Conservation (phyloP, 2,888 invertebrate species). For the Agriopis leucophaearia region DNA sequence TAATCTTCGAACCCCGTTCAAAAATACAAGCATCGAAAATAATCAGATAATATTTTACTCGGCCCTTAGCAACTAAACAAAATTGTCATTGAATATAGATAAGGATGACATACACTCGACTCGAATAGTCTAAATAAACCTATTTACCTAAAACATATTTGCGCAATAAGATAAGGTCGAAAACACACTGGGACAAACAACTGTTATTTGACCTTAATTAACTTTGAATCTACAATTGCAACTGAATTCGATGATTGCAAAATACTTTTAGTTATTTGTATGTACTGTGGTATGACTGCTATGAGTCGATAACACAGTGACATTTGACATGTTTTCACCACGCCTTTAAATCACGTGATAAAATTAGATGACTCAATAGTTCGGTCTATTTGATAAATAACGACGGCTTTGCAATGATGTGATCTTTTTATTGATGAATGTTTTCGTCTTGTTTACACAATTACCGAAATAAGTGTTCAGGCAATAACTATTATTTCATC, state of each 20-base stretch:
- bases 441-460: not conserved
- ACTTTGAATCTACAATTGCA: not conserved
- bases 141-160: slow-evolving; percentile 5
- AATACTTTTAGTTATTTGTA: not conserved
- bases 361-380: slow-evolving; percentile 9
- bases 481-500: too few species aligned
- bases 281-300: not conserved
- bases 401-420: not conserved
- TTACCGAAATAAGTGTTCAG: not conserved
- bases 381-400: not conserved
- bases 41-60: not conserved
- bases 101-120: not conserved
- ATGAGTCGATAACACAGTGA: slow-evolving; percentile 7
- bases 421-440: not conserved
- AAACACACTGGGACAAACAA: slow-evolving; percentile 6
- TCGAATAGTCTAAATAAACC: not conserved
- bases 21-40: too few species aligned
- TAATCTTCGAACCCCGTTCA: too few species aligned
- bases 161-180: slow-evolving; percentile 14
- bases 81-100: slow-evolving; percentile 4
- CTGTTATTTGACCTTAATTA: slow-evolving; percentile 4
- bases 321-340: slow-evolving; percentile 8
- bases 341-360: not conserved
- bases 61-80: not conserved
- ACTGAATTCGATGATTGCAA: not conserved